A percentile compares a stretch with the other conserved stretches of the same genome.
Conservation (phyloP, 1,140 invertebrate genomes). For the Neodiprion lecontei region DNA sequence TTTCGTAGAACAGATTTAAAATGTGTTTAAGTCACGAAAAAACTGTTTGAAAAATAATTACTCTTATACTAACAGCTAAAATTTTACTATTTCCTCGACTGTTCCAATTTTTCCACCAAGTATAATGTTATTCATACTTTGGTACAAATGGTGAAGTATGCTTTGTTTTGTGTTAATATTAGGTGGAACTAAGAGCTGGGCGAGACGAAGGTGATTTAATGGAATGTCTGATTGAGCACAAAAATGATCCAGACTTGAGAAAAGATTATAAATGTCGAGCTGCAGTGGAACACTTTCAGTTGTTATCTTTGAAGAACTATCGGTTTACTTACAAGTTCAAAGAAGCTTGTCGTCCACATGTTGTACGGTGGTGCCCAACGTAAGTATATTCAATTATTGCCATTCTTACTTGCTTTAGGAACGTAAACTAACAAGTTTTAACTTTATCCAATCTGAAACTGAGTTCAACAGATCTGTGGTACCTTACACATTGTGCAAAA, state of each 20-base stretch:
- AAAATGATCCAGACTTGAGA: conserved; percentile 82
- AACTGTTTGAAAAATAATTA: too few species aligned
- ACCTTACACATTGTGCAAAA: too few species aligned
- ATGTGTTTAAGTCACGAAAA: background rate
- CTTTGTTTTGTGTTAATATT: background rate
- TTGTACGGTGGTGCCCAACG: conserved; percentile 79
- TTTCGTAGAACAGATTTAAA: background rate
- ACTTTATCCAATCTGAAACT: background rate
- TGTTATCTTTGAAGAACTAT: conserved; percentile 93
- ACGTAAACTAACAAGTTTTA: background rate
- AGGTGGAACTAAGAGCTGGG: conserved; percentile 70
- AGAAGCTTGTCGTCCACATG: conserved; percentile 87
- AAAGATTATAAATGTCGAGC: conserved; percentile 85
- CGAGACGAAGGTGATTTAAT: conserved; percentile 87
- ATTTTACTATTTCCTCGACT: too few species aligned
- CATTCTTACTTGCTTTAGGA: conserved; percentile 8
- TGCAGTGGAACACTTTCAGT: conserved; percentile 93
- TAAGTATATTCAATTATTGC: conserved; percentile 52
- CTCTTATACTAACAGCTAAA: too few species aligned
- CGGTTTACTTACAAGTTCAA: conserved; percentile 96
- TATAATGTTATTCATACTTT: too few species aligned
- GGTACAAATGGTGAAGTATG: background rate
- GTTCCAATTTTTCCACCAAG: too few species aligned
- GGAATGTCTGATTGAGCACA: conserved; percentile 92
- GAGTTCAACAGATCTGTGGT: too few species aligned